Conservation (phyloP, 2,888 invertebrate genomes). For the Hyppa rectilinea region DNA sequence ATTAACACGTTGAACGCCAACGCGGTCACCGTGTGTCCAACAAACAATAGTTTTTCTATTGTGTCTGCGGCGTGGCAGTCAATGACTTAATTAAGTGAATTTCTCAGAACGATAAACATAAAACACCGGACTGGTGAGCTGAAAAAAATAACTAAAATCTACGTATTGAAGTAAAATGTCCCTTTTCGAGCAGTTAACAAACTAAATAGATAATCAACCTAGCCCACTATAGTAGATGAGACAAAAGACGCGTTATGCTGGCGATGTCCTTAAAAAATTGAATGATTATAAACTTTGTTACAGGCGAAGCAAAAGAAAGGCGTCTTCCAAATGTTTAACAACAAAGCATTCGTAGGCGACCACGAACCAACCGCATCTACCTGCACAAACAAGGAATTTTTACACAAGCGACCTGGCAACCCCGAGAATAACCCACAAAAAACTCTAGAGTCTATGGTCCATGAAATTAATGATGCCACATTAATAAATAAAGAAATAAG, state of each 20-base stretch:
- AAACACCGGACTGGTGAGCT: too few species aligned
- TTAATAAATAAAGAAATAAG: constrained; percentile 51
- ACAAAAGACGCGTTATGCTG: not conserved
- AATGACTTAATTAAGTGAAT: too few species aligned
- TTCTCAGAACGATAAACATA: too few species aligned
- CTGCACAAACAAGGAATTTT: constrained; percentile 77
- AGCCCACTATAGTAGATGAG: not conserved
- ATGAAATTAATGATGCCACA: constrained; percentile 76
- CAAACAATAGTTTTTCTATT: too few species aligned
- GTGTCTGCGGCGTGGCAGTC: too few species aligned
- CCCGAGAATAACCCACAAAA: constrained; percentile 80
- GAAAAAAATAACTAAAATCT: too few species aligned
- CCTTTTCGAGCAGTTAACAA: too few species aligned
- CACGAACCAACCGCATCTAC: constrained; percentile 57
- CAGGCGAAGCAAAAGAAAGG: constrained; percentile 73
- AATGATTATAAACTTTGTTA: constrained; percentile 32
- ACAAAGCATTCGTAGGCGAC: constrained; percentile 75
- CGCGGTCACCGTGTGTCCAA: too few species aligned
- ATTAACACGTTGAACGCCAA: too few species aligned
- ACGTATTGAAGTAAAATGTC: not conserved
- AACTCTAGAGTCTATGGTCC: constrained; percentile 81
- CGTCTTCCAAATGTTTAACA: constrained; percentile 73
- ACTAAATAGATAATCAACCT: too few species aligned
- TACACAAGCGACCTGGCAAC: constrained; percentile 81
- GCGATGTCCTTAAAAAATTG: not conserved